Base-by-base conservation (phyloP, 2,113 vertebrate genomes). In the Galeopterus variegatus region DNA sequence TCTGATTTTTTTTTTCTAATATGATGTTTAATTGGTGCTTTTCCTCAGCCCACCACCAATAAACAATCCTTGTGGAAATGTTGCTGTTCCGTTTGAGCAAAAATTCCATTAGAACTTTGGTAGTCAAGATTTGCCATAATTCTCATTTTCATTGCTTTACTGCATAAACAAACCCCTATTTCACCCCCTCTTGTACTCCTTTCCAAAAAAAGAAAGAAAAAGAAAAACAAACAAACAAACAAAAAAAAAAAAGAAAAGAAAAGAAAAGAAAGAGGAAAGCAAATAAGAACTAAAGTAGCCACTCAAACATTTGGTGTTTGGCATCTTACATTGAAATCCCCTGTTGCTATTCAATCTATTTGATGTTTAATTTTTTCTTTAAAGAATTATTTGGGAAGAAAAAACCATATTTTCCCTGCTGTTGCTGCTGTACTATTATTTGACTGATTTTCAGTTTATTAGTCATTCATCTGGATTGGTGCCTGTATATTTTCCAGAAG, bases 391-490 rank as follows among this genome's bases (percentile, higher is more conserved):
- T 97, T 84, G 31, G 17, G 19, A 88, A 90, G 69, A 41, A 88
- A 52, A 81, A 70, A 72, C 26, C 48, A 88, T 56, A 90, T 79
- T 94, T 91, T 81, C 19, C 11, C 89, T 93, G 79, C 17, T 90
- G 69, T 94, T 95, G 41, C 86, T 92, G 45, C 48, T 94, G 60
- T 93, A 62, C 41, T 97, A 92, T 97, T 96, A 97, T 95, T 96
- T 97, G 88, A 98, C 81, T 96, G 82, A 65, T 96, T 96, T 96
- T 97, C 88, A 92, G 52, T 79, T 94, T 90, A 94, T 97, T 96
- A 97, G 81, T 96, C 90, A 97, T 93, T 96, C 90, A 75, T 96
- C 93, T 97, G 93, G 90, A 97, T 85, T 80, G 65, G 15, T 96
- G 93, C 80, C 96, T 97, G 62, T 88, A 75, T 95, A 58, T 97